A percentile compares a stretch with the other conserved stretches of the same genome.
Conservation (phyloP, 2,888 invertebrate genomes). For the Meiosimyza platycephala region DNA sequence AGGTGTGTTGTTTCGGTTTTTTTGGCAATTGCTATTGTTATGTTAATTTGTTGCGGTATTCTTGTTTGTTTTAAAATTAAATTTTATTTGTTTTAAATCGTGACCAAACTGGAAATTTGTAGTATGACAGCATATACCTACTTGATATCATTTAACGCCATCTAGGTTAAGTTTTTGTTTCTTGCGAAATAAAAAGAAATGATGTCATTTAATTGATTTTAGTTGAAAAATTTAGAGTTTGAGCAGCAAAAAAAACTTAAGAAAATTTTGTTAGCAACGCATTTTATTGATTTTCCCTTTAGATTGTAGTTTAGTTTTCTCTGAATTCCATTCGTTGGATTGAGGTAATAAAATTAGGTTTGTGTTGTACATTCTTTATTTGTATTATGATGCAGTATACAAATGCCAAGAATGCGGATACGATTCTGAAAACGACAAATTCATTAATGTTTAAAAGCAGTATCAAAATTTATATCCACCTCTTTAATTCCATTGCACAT, state of each 20-base stretch:
- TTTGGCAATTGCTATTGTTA: neutral
- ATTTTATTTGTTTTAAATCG: neutral
- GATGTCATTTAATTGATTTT: constrained; percentile 10
- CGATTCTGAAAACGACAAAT: too few species aligned
- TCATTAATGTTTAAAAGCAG: too few species aligned
- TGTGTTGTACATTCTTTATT: too few species aligned
- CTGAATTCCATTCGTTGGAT: too few species aligned
- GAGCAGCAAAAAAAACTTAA: neutral
- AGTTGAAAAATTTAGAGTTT: constrained; percentile 1
- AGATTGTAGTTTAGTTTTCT: too few species aligned
- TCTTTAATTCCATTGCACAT: too few species aligned
- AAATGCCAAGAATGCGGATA: too few species aligned
- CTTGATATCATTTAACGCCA: constrained; percentile 4
- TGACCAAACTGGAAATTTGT: neutral
- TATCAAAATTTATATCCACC: too few species aligned
- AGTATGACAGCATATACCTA: neutral
- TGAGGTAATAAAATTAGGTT: too few species aligned
- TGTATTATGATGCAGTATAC: too few species aligned
- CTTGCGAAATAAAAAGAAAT: neutral
- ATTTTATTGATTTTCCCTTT: constrained; percentile 8
- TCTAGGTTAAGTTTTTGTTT: constrained; percentile 1
- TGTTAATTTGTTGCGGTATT: constrained; percentile 5
- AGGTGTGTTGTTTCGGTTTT: too few species aligned
- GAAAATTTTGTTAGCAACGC: neutral
- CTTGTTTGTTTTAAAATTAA: neutral